Evolutionary conservation across 2,797 vertebrate genomes (phyloP), one percentile per base, ranked within the genome.

Genomic region (Simalia tracyae): DNA sequence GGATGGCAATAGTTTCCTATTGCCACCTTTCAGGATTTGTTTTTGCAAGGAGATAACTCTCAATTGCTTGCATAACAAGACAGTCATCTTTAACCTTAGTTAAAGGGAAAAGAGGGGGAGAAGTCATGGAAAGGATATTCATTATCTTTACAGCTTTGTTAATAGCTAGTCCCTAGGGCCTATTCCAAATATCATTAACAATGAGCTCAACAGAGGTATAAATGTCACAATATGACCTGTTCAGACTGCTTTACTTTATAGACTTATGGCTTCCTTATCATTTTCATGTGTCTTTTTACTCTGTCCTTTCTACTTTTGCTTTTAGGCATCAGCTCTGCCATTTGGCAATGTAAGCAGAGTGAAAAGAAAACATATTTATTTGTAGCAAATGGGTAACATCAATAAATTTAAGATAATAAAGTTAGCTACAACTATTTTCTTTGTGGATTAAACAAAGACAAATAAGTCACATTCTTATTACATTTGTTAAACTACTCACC

Each of bases 141-240:
- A 92, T 93, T 92, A 87, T 91, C 88, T 90, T 93, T 90, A 90
- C 92, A 87, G 59, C 89, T 91, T 68, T 87, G 81, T 90, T 87
- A 81, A 91, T 89, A 90, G 88, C 90, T 89, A 66, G 36, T 87
- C 88, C 88, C 66, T 15, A 56, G 60, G 88, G 90, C 46, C 88
- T 84, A 50, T 87, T 87, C 84, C 89, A 87, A 90, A 87, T 90
- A 90, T 92, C 72, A 87, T 93, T 90, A 91, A 93, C 84, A 89
- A 92, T 54, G 68, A 87, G 68, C 93, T 90, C 68, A 91, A 87
- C 19, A 66, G 88, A 87, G 66, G 64, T 66, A 91, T 91, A 84
- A 93, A 90, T 87, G 90, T 66, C 88, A 50, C 88, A 87, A 84
- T 84, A 36, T 84, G 56, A 68, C 60, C 88, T 87, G 84, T 88